Base-by-base conservation (phyloP, 2,797 vertebrate genomes). In the Rhabdomys pumilio region DNA sequence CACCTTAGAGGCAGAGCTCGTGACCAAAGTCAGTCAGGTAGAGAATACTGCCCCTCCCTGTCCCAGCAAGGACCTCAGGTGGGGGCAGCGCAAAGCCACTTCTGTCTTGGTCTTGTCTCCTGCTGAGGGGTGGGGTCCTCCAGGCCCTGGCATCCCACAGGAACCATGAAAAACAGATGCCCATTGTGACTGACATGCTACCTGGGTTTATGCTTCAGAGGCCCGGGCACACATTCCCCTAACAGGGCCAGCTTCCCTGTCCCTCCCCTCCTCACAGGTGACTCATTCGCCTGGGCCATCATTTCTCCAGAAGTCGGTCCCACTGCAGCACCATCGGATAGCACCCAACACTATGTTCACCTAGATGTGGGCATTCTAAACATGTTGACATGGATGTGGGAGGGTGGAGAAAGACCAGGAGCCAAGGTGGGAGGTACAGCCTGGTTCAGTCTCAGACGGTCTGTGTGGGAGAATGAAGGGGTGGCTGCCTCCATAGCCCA, bases 231-330 rank as follows among this genome's bases (percentile, higher is more conserved):
- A 14, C 67, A 31, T 73, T 3, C 9, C 22, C 15, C 47, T 4
- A 0, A 38, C 24, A 41, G 65, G 11, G 8, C 20, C n/a, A 1
- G 34, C 4, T 76, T n/a, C 9, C 53, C 57, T 1, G 0, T 1
- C 6, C 50, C 0, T 9, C n/a, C 31, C 44, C 26, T 1, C 5
- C 17, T 50, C 47, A n/a, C 20, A 3, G 47, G 76, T 50, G 38
- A 17, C 26, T 59, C 47, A 38, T 80, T n/a, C 0, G 0, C 0
- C 3, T 14, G 2, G 73, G n/a, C n/a, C 57, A 9, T 34, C 61
- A 0, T 24, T 53, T 79, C 77, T 90, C 57, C 77, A 0, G 53
- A 1, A 6, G 0, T 41, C 6, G 4, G 7, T 24, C 1, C 2
- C 73, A 7, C n/a, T 2, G 73, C 3, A 4, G 26, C 59, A 6